phyloP scores from a whole-genome alignment of 2,888 invertebrate species.

The Cephalotes varians region DNA sequence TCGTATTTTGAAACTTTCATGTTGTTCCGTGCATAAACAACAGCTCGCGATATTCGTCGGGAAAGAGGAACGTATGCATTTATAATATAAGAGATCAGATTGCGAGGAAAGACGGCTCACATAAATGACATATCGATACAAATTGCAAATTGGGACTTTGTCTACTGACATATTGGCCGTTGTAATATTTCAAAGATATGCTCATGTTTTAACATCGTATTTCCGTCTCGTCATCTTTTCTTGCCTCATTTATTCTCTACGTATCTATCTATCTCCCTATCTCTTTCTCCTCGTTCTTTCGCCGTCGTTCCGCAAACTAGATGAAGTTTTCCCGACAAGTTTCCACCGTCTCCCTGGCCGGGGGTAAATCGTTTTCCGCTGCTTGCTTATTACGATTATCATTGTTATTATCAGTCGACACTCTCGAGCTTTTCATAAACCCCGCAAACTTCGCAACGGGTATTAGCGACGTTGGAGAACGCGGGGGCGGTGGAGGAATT shows the following conservation, averaged over 20 bases:
- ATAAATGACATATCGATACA: conserved; percentile 21
- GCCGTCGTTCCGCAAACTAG: conserved; percentile 42
- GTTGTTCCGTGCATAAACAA: conserved; percentile 22
- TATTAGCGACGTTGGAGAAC: conserved; percentile 42
- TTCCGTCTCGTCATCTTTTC: conserved; percentile 18
- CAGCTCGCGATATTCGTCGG: neutral
- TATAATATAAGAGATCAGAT: conserved; percentile 21
- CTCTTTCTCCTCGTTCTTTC: neutral
- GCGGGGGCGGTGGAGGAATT: conserved; percentile 21
- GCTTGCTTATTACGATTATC: conserved; percentile 73
- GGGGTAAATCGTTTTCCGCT: conserved; percentile 66
- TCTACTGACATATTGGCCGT: conserved; percentile 5
- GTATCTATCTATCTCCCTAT: neutral
- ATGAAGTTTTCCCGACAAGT: conserved; percentile 62
- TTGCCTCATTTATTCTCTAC: neutral
- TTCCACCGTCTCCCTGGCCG: conserved; percentile 45
- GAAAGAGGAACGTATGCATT: neutral
- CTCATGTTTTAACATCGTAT: conserved; percentile 21
- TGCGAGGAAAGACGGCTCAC: neutral
- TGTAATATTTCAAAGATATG: conserved; percentile 35
- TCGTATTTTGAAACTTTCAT: neutral
- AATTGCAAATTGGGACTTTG: conserved; percentile 26
- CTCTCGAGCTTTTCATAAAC: conserved; percentile 59
- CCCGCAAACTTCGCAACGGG: conserved; percentile 51
- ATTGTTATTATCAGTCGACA: conserved; percentile 68